Percentiles rank a stretch among this genome's conserved stretches.
Conservation (phyloP, 2,888 invertebrate species). For the Boloria selene region DNA sequence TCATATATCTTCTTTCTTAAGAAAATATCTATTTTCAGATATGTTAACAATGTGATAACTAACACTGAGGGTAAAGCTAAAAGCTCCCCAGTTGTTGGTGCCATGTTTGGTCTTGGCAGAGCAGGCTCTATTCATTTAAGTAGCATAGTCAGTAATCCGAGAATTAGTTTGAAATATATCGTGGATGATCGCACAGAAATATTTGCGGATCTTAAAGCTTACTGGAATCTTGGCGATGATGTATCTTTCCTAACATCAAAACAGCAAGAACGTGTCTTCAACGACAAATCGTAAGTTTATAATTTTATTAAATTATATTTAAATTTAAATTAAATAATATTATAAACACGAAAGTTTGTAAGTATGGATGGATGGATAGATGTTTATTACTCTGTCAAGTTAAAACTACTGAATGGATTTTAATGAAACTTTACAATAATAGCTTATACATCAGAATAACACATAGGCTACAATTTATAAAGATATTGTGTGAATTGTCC, state of each 20-base stretch:
- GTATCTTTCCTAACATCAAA: conserved; percentile 73
- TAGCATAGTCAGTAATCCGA: conserved; percentile 71
- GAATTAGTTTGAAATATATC: conserved; percentile 78
- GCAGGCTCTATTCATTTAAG: conserved; percentile 84
- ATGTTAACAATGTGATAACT: conserved; percentile 61
- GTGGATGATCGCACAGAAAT: conserved; percentile 78
- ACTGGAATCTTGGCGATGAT: conserved; percentile 75
- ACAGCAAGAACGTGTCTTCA: conserved; percentile 72
- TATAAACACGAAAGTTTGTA: no score
- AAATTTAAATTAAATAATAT: no score
- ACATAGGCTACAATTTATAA: no score
- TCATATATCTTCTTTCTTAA: neutral
- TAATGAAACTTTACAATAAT: no score
- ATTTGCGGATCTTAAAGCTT: conserved; percentile 68
- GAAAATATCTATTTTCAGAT: conserved; percentile 52
- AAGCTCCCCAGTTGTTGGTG: conserved; percentile 62
- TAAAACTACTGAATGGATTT: no score
- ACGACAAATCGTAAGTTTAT: conserved; percentile 75
- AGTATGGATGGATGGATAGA: no score
- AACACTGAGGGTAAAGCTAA: conserved; percentile 49
- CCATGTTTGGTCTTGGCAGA: conserved; percentile 83
- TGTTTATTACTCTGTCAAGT: no score
- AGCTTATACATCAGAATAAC: no score
- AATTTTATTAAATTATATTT: no score
- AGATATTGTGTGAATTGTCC: no score